Conservation (phyloP, 2,113 vertebrate species). For the Brienomyrus brachyistius region DNA sequence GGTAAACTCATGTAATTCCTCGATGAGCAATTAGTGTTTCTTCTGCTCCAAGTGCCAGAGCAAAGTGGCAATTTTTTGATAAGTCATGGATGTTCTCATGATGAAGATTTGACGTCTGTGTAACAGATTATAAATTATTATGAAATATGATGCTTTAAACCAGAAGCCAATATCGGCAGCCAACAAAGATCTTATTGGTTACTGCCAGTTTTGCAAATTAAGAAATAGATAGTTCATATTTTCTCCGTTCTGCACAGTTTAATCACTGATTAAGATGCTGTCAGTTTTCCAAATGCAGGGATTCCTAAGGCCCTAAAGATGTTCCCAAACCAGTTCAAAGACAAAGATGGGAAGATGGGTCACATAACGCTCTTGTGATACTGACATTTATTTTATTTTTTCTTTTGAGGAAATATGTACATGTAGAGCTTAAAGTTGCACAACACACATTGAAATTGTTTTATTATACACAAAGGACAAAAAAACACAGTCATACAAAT, state of each 20-base stretch:
- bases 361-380: not conserved
- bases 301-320: conserved; percentile 29
- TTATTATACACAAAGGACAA: not conserved
- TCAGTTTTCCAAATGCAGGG: conserved; percentile 16
- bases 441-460: not conserved
- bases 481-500: not conserved
- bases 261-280: conserved; percentile 19
- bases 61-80: not conserved
- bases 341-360: not conserved
- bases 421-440: not conserved
- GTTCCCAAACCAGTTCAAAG: conserved; percentile 30
- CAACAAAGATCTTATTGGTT: not conserved
- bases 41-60: not conserved
- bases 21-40: not conserved
- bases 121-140: not conserved
- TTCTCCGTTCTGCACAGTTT: conserved; percentile 13
- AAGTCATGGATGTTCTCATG: not conserved
- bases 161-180: not conserved
- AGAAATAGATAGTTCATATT: conserved; percentile 16
- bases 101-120: not conserved
- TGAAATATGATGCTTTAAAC: not conserved
- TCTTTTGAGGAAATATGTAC: not conserved
- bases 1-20: not conserved
- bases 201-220: not conserved
- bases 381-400: not conserved